Conservation (phyloP, 2,113 vertebrate species). For the Prietella phreatophila region DNA sequence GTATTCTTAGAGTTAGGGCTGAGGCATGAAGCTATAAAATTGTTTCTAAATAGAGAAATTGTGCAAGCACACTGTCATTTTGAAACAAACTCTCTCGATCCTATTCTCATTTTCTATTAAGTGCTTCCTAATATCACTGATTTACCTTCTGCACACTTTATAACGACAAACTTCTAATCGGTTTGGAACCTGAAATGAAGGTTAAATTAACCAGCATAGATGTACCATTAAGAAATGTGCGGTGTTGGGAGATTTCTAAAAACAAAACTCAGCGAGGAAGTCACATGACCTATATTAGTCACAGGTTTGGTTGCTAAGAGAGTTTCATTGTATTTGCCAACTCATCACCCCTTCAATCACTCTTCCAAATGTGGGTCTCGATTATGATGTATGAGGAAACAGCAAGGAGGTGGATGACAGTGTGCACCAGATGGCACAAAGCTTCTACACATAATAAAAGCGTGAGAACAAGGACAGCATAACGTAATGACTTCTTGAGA, state of each 20-base stretch:
- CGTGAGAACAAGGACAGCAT: slow-evolving; percentile 18
- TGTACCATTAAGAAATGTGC: neutral
- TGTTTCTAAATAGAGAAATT: slow-evolving; percentile 37
- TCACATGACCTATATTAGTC: slow-evolving; percentile 15
- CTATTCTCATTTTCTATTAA: slow-evolving; percentile 6
- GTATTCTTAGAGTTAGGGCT: slow-evolving; percentile 55
- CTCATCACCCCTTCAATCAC: neutral
- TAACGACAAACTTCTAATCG: neutral
- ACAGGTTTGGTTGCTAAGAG: neutral
- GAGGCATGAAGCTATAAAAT: slow-evolving; percentile 31
- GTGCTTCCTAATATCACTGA: neutral
- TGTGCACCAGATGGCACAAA: slow-evolving; percentile 1
- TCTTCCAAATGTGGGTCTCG: neutral
- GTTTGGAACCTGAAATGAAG: neutral
- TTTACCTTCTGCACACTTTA: neutral
- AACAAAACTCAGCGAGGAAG: neutral
- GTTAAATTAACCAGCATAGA: neutral
- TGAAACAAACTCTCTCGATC: neutral
- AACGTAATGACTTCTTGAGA: slow-evolving; percentile 38
- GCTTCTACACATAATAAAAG: neutral
- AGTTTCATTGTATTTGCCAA: neutral
- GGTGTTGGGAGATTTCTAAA: neutral
- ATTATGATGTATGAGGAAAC: neutral
- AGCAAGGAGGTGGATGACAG: neutral
- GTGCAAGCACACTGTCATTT: slow-evolving; percentile 16